Evolutionary conservation across 2,888 invertebrate genomes (phyloP).

Genomic region (Agrotis clavis): DNA sequence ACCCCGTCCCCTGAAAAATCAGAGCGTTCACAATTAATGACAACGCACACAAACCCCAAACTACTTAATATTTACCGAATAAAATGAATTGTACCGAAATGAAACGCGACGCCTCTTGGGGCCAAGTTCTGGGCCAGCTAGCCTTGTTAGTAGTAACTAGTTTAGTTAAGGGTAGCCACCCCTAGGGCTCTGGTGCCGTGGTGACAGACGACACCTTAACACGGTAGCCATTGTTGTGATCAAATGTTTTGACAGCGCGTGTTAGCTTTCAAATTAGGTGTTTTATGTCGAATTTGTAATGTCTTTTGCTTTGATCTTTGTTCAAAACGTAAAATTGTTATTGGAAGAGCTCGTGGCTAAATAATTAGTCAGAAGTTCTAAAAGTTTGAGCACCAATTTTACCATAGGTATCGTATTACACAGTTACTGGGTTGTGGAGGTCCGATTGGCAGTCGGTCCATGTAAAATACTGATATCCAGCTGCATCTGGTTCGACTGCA

Average conservation of each 20-base stretch:
- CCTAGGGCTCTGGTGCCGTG: conserved; percentile 30
- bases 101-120: conserved; percentile 59
- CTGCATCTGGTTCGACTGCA: too few species aligned
- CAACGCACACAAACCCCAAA: conserved; percentile 28
- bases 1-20: neutral
- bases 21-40: conserved; percentile 18
- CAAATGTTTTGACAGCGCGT: conserved; percentile 61
- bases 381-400: too few species aligned
- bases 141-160: conserved; percentile 74
- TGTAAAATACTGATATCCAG: too few species aligned
- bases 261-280: conserved; percentile 48
- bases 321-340: too few species aligned
- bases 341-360: too few species aligned
- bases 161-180: conserved; percentile 65
- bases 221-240: conserved; percentile 31
- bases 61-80: conserved; percentile 45
- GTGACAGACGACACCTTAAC: conserved; percentile 58
- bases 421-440: too few species aligned
- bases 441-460: too few species aligned
- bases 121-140: conserved; percentile 52
- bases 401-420: too few species aligned
- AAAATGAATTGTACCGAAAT: conserved; percentile 66
- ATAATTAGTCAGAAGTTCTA: too few species aligned
- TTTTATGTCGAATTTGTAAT: conserved; percentile 1
- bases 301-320: too few species aligned